Evolutionary conservation across 2,797 vertebrate species (phyloP).

Genomic region (Hoplostethus atlanticus): DNA sequence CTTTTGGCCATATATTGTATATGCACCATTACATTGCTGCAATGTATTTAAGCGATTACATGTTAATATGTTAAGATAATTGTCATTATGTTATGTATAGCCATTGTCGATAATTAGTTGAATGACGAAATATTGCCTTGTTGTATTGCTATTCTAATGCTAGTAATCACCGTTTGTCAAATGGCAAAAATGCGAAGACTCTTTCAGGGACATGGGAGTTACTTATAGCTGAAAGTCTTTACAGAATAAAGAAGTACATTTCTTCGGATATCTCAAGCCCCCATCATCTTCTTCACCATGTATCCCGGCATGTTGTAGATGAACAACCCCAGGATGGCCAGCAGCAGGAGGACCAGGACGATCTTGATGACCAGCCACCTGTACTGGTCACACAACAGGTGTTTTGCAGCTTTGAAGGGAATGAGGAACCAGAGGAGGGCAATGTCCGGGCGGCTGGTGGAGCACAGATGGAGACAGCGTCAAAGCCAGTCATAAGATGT

Average conservation of each 20-base stretch:
- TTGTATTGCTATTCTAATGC: not conserved
- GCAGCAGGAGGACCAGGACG: conserved; percentile 83
- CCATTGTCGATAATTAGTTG: not conserved
- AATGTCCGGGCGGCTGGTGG: conserved; percentile 87
- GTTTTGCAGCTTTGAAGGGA: conserved; percentile 90
- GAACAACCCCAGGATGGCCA: conserved; percentile 89
- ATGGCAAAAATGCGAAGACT: conserved; percentile 4
- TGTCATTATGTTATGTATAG: not conserved
- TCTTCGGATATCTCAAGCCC: conserved; percentile 81
- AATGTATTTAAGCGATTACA: conserved; percentile 1
- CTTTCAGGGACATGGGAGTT: not conserved
- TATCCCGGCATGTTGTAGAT: conserved; percentile 92
- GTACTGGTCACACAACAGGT: conserved; percentile 90
- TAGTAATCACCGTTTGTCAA: not conserved
- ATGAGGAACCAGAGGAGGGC: conserved; percentile 92
- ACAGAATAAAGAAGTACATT: conserved; percentile 3
- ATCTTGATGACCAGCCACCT: conserved; percentile 92
- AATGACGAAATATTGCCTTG: not conserved
- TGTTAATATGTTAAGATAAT: not conserved
- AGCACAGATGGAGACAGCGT: not conserved
- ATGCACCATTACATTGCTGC: conserved; percentile 15
- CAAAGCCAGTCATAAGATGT: not conserved
- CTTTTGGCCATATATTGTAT: not conserved
- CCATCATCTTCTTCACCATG: conserved; percentile 92
- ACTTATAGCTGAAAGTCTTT: not conserved